Percentiles rank a stretch among this genome's conserved stretches.
Conservation (phyloP, 2,113 vertebrate genomes). For the Aegypius monachus region DNA sequence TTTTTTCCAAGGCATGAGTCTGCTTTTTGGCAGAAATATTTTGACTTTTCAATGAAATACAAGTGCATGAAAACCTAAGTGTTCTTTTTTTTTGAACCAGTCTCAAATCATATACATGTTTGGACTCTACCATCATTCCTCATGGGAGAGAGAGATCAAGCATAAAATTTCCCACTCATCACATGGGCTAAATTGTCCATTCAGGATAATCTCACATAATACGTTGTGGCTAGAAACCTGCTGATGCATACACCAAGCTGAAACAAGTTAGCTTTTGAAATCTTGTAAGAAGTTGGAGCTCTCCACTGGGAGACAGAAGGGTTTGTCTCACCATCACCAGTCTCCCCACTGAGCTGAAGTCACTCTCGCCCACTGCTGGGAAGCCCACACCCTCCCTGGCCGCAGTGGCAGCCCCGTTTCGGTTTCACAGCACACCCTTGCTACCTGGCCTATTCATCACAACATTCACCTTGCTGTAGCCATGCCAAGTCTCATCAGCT, state of each 20-base stretch:
- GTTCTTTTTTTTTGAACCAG: neutral
- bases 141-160: neutral
- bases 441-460: neutral
- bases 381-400: neutral
- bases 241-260: neutral
- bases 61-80: neutral
- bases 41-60: neutral
- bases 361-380: rapidly evolving
- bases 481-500: neutral
- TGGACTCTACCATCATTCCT: neutral
- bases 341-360: rapidly evolving
- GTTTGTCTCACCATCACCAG: neutral
- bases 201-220: neutral
- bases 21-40: neutral
- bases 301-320: too few relatives aligned
- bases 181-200: neutral
- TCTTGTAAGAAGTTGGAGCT: rapidly evolving
- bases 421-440: neutral
- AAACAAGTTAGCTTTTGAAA: neutral
- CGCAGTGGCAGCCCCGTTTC: rapidly evolving
- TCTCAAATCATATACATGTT: neutral
- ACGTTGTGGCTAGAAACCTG: neutral
- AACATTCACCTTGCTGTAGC: neutral
- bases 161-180: neutral
- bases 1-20: neutral